A percentile compares a stretch with the other conserved stretches of the same genome.
Conservation (phyloP, 1,140 invertebrate genomes). For the Bombus soroeensis region DNA sequence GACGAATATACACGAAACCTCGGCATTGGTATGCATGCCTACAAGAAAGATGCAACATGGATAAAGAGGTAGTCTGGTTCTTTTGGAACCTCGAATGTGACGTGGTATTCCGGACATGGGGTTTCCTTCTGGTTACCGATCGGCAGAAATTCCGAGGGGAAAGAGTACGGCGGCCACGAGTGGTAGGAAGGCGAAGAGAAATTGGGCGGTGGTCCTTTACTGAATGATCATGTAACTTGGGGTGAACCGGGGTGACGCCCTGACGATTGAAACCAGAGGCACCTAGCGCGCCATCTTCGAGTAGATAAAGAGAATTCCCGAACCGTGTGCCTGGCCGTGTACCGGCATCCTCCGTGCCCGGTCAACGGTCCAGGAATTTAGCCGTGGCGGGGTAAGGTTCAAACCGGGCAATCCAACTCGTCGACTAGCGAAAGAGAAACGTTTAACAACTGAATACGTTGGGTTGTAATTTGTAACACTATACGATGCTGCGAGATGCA, state of each 20-base stretch:
- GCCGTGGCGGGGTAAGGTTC: background rate
- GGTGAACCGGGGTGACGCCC: constrained; percentile 65
- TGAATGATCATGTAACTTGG: constrained; percentile 48
- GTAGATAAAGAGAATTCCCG: constrained; percentile 63
- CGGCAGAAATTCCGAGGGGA: constrained; percentile 13
- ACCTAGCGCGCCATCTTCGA: constrained; percentile 79
- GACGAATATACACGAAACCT: constrained; percentile 30
- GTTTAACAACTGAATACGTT: background rate
- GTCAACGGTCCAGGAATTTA: background rate
- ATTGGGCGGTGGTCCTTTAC: constrained; percentile 71
- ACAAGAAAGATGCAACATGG: constrained; percentile 55
- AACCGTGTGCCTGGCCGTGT: constrained; percentile 50
- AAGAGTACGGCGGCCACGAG: background rate
- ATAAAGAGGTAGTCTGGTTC: constrained; percentile 59
- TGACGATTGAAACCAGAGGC: constrained; percentile 68
- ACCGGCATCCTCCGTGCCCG: constrained; percentile 40
- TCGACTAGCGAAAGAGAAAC: no score
- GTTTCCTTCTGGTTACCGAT: no score
- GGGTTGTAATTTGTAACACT: background rate
- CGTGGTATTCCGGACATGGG: background rate
- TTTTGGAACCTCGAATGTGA: constrained; percentile 21
- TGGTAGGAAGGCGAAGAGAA: constrained; percentile 59
- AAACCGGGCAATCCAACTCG: background rate
- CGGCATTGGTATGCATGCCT: constrained; percentile 1
- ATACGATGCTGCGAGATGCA: background rate